Evolutionary conservation across 2,113 vertebrate genomes (phyloP).

Genomic region (Engraulis encrasicolus): DNA sequence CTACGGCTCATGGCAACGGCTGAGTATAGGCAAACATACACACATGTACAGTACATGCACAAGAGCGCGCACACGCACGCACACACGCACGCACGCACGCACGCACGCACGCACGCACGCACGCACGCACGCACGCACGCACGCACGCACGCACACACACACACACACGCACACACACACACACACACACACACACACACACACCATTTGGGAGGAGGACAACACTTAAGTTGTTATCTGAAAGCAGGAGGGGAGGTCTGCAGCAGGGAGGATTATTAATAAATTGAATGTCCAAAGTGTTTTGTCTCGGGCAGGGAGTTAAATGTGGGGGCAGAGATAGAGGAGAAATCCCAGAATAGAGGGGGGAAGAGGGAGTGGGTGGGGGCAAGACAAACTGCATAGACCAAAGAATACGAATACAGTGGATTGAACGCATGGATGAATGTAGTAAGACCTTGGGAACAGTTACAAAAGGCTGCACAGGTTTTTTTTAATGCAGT

Average conservation of each 20-base stretch:
- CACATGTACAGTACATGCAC: too few species aligned
- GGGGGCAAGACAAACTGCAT: neutral
- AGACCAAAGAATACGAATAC: constrained; percentile 19
- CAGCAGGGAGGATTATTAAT: constrained; percentile 39
- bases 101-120: too few species aligned
- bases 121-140: too few species aligned
- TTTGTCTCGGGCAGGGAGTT: constrained; percentile 25
- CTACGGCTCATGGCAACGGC: too few species aligned
- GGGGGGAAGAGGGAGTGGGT: constrained; percentile 2
- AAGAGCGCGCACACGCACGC: too few species aligned
- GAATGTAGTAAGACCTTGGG: constrained; percentile 41
- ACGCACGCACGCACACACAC: too few species aligned
- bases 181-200: too few species aligned
- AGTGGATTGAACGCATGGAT: constrained; percentile 34
- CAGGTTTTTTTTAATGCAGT: too few species aligned
- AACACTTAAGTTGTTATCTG: constrained; percentile 27
- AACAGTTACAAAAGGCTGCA: neutral
- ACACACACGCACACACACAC: too few species aligned
- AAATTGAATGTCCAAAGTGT: constrained; percentile 55
- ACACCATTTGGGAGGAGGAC: constrained; percentile 29
- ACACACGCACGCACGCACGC: too few species aligned
- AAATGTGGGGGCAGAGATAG: neutral
- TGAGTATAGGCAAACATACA: too few species aligned
- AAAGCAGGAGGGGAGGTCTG: constrained; percentile 28
- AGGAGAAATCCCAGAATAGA: constrained; percentile 27